These are phyloP conservation scores for Drosophila pachea DNA, from an alignment of 1,140 invertebrate genomes.

Conservation along the genomic window DNA sequence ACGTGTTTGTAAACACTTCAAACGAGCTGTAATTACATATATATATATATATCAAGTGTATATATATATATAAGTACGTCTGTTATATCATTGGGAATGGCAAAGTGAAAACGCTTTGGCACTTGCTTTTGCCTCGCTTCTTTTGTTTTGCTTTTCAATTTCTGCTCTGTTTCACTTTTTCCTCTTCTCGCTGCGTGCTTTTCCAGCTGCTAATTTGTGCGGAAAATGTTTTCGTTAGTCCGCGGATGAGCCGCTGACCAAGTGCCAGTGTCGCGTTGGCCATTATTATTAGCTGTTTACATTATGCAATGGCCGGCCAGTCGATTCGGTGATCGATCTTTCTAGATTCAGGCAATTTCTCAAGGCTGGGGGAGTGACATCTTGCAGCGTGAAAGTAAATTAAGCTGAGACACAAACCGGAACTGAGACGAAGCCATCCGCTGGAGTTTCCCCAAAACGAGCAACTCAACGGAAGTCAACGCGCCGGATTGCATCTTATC, in stretches of 20 bases:
- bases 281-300: slow-evolving; percentile 5
- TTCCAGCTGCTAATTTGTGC: slow-evolving; percentile 32
- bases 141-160: neutral
- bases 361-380: no score
- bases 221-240: slow-evolving; percentile 26
- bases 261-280: slow-evolving; percentile 33
- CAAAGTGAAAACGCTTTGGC: slow-evolving; percentile 27
- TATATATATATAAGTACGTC: slow-evolving; percentile 14
- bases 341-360: no score
- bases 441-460: no score
- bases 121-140: neutral
- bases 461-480: no score
- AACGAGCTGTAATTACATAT: neutral
- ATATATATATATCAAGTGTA: slow-evolving; percentile 18
- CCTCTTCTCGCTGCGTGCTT: neutral
- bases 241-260: slow-evolving; percentile 45
- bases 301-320: slow-evolving; percentile 26
- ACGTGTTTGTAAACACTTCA: slow-evolving; percentile 3
- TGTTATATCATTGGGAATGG: slow-evolving; percentile 34
- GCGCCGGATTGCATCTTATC: no score
- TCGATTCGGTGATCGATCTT: no score
- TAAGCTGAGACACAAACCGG: no score
- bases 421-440: no score
- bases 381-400: no score
- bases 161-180: neutral